Conservation (phyloP, 2,113 vertebrate species). For the Steatornis caripensis region DNA sequence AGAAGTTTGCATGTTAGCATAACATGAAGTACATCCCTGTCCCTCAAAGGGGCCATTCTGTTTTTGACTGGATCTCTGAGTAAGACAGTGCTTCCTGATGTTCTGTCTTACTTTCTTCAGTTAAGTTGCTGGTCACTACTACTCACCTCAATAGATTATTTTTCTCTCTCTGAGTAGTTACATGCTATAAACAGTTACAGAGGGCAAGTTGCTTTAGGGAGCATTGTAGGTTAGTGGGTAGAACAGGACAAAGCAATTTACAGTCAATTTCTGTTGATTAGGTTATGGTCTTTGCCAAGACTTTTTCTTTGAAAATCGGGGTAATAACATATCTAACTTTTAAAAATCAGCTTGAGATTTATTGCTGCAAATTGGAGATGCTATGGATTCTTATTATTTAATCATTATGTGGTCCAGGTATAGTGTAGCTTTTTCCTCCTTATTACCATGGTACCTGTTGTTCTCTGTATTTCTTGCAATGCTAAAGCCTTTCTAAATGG, state of each 20-base stretch:
- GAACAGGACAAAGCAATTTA: not conserved
- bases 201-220: not conserved
- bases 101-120: not conserved
- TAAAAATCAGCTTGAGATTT: not conserved
- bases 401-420: not conserved
- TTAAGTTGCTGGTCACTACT: not conserved
- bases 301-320: not conserved
- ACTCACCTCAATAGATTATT: not conserved
- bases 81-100: not conserved
- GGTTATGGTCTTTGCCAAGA: not conserved
- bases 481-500: not conserved
- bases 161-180: not conserved
- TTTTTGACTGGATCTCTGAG: not conserved
- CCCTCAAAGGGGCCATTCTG: not conserved
- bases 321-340: not conserved
- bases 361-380: not conserved
- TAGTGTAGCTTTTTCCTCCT: not conserved
- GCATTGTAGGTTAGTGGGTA: not conserved
- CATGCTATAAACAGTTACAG: not conserved
- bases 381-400: not conserved
- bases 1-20: not conserved
- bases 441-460: not conserved
- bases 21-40: not conserved
- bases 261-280: not conserved
- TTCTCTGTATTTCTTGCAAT: not conserved